phyloP scores from a whole-genome alignment of 2,888 invertebrate species.

The Drosophila barbarae region DNA sequence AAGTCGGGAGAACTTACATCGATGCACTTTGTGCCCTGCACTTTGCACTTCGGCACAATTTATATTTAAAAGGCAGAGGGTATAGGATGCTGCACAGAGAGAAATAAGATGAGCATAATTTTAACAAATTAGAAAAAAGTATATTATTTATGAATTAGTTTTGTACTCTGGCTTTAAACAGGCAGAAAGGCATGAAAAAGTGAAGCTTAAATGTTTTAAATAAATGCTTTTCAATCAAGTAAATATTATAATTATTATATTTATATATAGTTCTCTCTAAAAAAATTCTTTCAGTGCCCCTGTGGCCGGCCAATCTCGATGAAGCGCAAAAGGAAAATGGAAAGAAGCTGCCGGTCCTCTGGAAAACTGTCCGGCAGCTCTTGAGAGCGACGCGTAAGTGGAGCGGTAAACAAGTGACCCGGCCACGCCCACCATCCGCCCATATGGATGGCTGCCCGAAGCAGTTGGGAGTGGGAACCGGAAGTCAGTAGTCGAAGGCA shows the following conservation, averaged over 20 bases:
- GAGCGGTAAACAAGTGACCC: slow-evolving; percentile 68
- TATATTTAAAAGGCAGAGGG: slow-evolving; percentile 49
- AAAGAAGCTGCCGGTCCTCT: slow-evolving; percentile 8
- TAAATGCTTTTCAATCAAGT: not conserved
- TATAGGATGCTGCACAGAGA: slow-evolving; percentile 5
- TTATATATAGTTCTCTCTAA: not conserved
- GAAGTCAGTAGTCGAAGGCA: slow-evolving; percentile 11
- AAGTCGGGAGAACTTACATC: slow-evolving; percentile 15
- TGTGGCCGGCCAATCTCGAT: slow-evolving; percentile 1
- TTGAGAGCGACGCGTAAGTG: slow-evolving; percentile 64
- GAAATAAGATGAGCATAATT: no score
- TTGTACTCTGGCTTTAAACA: not conserved
- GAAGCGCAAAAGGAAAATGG: slow-evolving; percentile 1
- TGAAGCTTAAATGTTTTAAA: not conserved
- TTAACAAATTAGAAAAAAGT: not conserved
- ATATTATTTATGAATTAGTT: not conserved
- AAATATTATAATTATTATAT: not conserved
- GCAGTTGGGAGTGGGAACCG: not conserved
- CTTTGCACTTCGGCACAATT: slow-evolving; percentile 53
- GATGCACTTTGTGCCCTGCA: slow-evolving; percentile 40
- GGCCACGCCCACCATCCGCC: slow-evolving; percentile 32
- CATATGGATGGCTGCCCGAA: slow-evolving; percentile 24
- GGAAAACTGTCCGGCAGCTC: slow-evolving; percentile 51
- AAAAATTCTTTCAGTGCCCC: not conserved
- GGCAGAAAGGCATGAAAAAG: not conserved